Percentiles rank a stretch among this genome's conserved stretches.
Conservation (phyloP, 1,140 invertebrate genomes). For the Popillia japonica region DNA sequence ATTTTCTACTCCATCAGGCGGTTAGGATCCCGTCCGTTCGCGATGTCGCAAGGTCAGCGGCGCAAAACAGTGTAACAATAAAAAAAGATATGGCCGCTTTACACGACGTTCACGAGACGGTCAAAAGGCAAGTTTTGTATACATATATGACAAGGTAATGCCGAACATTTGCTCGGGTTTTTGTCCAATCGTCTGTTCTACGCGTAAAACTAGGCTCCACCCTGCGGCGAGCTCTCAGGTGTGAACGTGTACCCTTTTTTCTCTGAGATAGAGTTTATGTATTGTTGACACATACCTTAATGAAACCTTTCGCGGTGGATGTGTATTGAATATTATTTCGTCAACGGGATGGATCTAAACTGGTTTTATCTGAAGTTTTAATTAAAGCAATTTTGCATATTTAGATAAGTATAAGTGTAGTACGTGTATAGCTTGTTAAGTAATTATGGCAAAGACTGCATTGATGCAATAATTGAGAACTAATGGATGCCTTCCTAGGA, state of each 20-base stretch:
- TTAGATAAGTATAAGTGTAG: too few species aligned
- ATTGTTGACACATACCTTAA: conserved; percentile 7
- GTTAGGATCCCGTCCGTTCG: not conserved
- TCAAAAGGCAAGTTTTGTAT: conserved; percentile 17
- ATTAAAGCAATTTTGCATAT: not conserved
- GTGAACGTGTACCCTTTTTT: conserved; percentile 2
- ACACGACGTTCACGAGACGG: not conserved
- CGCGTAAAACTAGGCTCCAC: conserved; percentile 25
- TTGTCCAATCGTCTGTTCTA: conserved; percentile 22
- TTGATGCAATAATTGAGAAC: too few species aligned
- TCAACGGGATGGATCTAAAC: not conserved
- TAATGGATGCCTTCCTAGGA: too few species aligned
- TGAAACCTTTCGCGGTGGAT: not conserved
- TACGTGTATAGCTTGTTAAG: too few species aligned
- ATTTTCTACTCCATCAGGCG: conserved; percentile 9
- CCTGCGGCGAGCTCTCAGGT: conserved; percentile 8
- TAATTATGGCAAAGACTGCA: not conserved
- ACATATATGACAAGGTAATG: conserved; percentile 17
- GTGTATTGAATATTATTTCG: not conserved
- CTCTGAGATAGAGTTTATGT: not conserved
- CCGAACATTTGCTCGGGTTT: not conserved
- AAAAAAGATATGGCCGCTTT: not conserved
- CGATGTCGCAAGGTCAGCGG: not conserved
- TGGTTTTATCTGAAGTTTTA: conserved; percentile 5
- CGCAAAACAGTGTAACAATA: not conserved